Conservation (phyloP, 2,888 invertebrate species). For the Drosophila pseudotalamancana region DNA sequence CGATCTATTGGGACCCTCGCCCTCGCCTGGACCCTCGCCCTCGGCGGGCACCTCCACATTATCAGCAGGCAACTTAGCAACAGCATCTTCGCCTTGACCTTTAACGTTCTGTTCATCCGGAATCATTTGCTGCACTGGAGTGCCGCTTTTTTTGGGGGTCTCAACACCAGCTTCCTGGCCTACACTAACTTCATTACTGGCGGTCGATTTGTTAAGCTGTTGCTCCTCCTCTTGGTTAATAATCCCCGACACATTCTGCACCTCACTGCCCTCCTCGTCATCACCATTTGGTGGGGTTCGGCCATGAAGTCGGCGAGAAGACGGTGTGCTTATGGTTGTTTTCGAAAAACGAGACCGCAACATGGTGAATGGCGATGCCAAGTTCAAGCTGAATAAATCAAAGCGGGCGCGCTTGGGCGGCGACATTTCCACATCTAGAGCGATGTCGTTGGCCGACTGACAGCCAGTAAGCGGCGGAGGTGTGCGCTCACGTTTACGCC, state of each 20-base stretch:
- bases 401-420: conserved; percentile 82
- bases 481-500: conserved; percentile 82
- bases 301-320: conserved; percentile 63
- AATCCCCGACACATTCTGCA: conserved; percentile 80
- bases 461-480: conserved; percentile 58
- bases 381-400: conserved; percentile 77
- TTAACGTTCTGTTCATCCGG: conserved; percentile 17
- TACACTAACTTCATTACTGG: conserved; percentile 57
- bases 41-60: conserved; percentile 31
- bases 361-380: conserved; percentile 81
- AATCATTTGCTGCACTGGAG: conserved; percentile 21
- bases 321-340: conserved; percentile 78
- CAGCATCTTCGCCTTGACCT: conserved; percentile 36
- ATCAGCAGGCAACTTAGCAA: conserved; percentile 20
- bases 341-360: conserved; percentile 81
- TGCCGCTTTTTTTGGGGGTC: conserved; percentile 46
- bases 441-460: conserved; percentile 72
- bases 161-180: conserved; percentile 67
- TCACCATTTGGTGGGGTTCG: conserved; percentile 46
- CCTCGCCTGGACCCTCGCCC: conserved; percentile 28
- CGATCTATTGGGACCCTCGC: conserved; percentile 51
- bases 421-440: conserved; percentile 75
- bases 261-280: conserved; percentile 72
- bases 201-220: conserved; percentile 44
- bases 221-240: conserved; percentile 73